Base-by-base conservation (phyloP, 2,888 invertebrate species). In the Dichetophora obliterata region DNA sequence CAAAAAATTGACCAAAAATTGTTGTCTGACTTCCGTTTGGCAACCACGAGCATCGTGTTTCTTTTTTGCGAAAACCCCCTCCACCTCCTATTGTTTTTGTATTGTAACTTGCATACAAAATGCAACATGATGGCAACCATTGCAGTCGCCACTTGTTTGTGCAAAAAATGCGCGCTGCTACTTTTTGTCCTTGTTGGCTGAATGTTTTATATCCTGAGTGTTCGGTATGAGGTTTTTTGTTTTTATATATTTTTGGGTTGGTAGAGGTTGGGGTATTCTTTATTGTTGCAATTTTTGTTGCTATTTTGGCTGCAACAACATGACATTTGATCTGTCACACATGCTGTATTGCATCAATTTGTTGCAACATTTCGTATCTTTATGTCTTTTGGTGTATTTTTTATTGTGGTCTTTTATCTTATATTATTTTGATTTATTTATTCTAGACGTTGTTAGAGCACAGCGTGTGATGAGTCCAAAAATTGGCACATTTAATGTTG, bases 291-390 rank as follows among this genome's bases (percentile, higher is more conserved):
- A 31, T 63, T 68, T 61, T 37, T 74, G 50, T 73, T 68, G 68
- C 50, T 69, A 52, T 37, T 57, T 52, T 63, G 19, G 11, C 24
- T 52, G 2, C 22, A 34, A 66, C 74, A 52, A 54, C 31, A 54
- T 80, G 81, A 81, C 79, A 80, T 81, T 78, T 81, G 79, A 81
- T 79, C 78, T 78, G 77, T 76, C 76, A 77, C 79, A 78, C 79
- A 77, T 77, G 79, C 78, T 76, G 73, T 79, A 77, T 73, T 78
- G 77, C 81, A 80, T 79, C 80, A 79, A 78, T 79, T 80, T 78
- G 72, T 24, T 61, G 50, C 59, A 61, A 73, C 61, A 61, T 50
- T 61, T 61, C 50, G 59, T 63, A 48, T 61, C 61, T 50, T 43
- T 61, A 52, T 70, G 34, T 70, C 16, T 54, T 50, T 70, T 54